Evolutionary conservation across 2,797 vertebrate species (phyloP).

Genomic region (Lepidocolaptes lacrymiger): DNA sequence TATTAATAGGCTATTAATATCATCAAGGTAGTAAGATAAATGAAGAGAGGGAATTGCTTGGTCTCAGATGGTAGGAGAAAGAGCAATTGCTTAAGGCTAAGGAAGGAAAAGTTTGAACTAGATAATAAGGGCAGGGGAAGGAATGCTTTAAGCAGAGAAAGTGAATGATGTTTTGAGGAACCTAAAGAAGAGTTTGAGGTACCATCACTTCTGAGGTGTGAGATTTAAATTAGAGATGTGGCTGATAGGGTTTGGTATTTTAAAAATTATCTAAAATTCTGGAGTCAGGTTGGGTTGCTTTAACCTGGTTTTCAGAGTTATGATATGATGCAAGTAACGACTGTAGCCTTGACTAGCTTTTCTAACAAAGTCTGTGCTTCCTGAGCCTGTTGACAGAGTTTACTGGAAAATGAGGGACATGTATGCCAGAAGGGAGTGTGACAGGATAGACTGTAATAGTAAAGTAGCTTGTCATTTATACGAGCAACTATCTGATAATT

Average conservation of each 20-base stretch:
- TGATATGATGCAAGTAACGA: not conserved
- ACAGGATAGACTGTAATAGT: not conserved
- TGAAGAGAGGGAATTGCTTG: conserved; percentile 66
- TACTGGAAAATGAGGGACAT: not conserved
- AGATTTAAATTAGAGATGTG: not conserved
- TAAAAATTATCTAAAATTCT: not conserved
- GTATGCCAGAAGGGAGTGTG: not conserved
- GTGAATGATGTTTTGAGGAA: not conserved
- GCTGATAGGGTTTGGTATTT: not conserved
- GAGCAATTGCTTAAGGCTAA: conserved; percentile 23
- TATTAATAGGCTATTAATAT: conserved; percentile 67
- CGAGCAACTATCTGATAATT: not conserved
- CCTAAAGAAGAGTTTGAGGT: not conserved
- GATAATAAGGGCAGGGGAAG: conserved; percentile 25
- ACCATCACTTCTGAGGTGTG: not conserved
- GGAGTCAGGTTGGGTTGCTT: not conserved
- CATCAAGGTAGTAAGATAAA: conserved; percentile 60
- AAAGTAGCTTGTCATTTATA: not conserved
- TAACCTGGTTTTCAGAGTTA: not conserved
- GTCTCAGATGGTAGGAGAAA: conserved; percentile 57
- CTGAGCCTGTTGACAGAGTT: not conserved
- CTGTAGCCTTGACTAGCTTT: not conserved
- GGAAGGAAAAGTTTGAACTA: conserved; percentile 67
- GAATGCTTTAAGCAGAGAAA: conserved; percentile 27
- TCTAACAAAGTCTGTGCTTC: not conserved